Conservation (phyloP, 2,888 invertebrate species). For the Quadroppia sp. region DNA sequence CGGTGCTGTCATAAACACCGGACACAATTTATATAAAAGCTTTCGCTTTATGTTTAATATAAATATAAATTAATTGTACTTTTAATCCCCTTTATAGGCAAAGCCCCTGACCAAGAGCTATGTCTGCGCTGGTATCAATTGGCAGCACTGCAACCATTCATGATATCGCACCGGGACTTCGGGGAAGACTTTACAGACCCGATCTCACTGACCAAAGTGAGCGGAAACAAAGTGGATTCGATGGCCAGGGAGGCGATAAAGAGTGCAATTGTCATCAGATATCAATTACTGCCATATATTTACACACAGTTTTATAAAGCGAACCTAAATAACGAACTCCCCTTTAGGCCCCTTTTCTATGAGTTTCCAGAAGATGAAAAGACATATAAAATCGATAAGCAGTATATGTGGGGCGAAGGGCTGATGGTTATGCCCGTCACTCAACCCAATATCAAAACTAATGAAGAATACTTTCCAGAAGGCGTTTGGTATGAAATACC, state of each 20-base stretch:
- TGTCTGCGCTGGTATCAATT: conserved; percentile 80
- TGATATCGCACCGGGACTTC: conserved; percentile 54
- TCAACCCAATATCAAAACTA: conserved; percentile 31
- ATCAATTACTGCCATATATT: conserved; percentile 70
- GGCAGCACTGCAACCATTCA: conserved; percentile 81
- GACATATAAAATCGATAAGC: conserved; percentile 66
- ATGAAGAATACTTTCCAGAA: conserved; percentile 61
- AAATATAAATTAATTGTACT: no score
- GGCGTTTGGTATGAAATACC: conserved; percentile 61
- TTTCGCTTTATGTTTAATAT: not conserved
- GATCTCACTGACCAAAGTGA: conserved; percentile 60
- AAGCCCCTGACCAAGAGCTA: conserved; percentile 55
- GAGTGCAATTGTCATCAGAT: conserved; percentile 63
- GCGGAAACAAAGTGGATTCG: conserved; percentile 56
- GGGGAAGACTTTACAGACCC: conserved; percentile 54
- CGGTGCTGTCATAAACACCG: not conserved
- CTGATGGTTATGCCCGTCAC: conserved; percentile 71
- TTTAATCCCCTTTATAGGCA: conserved; percentile 50
- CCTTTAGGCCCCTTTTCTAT: conserved; percentile 72
- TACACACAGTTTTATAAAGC: conserved; percentile 74
- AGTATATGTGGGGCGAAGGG: conserved; percentile 72
- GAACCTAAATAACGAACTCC: conserved; percentile 66
- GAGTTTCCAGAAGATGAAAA: conserved; percentile 61
- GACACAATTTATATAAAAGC: not conserved
- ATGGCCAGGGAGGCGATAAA: conserved; percentile 59